These are phyloP conservation scores for Patiria miniata DNA, from an alignment of 35 echinoderm and acorn worm genomes.

Conservation along the genomic window DNA sequence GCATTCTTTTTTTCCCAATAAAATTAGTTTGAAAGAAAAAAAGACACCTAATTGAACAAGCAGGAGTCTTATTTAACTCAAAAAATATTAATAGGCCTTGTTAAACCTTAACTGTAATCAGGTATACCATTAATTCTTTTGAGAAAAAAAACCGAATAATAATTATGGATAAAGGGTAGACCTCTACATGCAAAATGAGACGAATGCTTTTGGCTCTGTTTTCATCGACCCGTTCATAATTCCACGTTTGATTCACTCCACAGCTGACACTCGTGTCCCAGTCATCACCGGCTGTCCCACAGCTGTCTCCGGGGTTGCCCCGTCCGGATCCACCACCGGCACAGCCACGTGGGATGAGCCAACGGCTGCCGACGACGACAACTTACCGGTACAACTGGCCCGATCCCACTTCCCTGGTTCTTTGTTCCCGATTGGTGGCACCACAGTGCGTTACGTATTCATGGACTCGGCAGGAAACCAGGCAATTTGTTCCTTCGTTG, in stretches of 20 bases:
- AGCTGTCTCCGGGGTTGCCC: slow-evolving; percentile 19
- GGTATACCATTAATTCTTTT: too few relatives aligned
- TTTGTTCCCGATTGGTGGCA: slow-evolving; percentile 42
- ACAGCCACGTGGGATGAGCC: slow-evolving; percentile 58
- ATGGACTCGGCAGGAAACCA: slow-evolving; percentile 53
- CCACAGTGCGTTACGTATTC: slow-evolving; percentile 49
- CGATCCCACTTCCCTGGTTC: slow-evolving; percentile 27
- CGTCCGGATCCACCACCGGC: slow-evolving; percentile 2
- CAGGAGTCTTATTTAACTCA: too few relatives aligned
- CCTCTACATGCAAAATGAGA: too few relatives aligned
- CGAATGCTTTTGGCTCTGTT: too few relatives aligned
- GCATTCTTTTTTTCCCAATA: too few relatives aligned
- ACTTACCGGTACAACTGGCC: neutral
- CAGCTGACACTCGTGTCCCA: slow-evolving; percentile 38
- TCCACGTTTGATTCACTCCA: neutral
- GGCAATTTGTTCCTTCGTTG: slow-evolving; percentile 49
- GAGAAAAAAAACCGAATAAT: too few relatives aligned
- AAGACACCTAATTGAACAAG: too few relatives aligned
- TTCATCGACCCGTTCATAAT: too few relatives aligned
- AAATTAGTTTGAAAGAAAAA: too few relatives aligned
- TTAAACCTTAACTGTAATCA: too few relatives aligned
- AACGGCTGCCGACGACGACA: slow-evolving; percentile 69
- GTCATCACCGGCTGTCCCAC: slow-evolving; percentile 49
- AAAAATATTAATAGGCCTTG: too few relatives aligned
- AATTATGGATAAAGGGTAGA: too few relatives aligned